Evolutionary conservation across 1,140 invertebrate genomes (phyloP).

Genomic region (Caenorhabditis brenneri): DNA sequence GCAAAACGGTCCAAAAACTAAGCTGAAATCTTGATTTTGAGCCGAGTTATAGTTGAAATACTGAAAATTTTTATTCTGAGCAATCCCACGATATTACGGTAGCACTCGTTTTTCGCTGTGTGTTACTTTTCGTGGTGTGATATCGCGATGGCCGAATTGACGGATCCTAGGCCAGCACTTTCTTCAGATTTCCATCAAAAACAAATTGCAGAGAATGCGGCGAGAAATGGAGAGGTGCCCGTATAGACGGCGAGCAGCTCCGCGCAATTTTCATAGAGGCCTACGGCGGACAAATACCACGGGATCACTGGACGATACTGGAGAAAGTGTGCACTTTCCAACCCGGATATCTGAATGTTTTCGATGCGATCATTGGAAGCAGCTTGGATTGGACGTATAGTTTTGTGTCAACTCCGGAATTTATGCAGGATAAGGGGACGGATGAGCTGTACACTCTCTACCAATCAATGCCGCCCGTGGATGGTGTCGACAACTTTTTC

Average conservation of each 20-base stretch:
- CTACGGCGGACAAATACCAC: background rate
- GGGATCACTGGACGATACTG: background rate
- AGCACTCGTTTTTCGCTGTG: too few relatives aligned
- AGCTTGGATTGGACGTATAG: background rate
- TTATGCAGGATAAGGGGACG: background rate
- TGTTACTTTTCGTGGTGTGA: too few relatives aligned
- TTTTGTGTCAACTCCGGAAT: background rate
- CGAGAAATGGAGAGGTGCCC: background rate
- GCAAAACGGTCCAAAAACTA: too few relatives aligned
- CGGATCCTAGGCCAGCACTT: too few relatives aligned
- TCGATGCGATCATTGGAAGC: background rate
- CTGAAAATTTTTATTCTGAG: too few relatives aligned
- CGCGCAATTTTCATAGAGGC: background rate
- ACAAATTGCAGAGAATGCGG: background rate
- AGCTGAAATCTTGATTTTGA: too few relatives aligned
- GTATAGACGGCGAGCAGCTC: background rate
- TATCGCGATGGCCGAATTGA: too few relatives aligned
- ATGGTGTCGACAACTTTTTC: constrained; percentile 7
- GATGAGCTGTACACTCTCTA: background rate
- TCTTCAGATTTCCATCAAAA: too few relatives aligned
- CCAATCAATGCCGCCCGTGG: background rate
- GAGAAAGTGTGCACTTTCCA: background rate
- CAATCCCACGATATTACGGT: too few relatives aligned
- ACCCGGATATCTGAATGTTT: background rate
- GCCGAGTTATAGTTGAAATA: too few relatives aligned